Conservation (phyloP, 2,113 vertebrate species). For the Machaerirhynchus nigripectus region DNA sequence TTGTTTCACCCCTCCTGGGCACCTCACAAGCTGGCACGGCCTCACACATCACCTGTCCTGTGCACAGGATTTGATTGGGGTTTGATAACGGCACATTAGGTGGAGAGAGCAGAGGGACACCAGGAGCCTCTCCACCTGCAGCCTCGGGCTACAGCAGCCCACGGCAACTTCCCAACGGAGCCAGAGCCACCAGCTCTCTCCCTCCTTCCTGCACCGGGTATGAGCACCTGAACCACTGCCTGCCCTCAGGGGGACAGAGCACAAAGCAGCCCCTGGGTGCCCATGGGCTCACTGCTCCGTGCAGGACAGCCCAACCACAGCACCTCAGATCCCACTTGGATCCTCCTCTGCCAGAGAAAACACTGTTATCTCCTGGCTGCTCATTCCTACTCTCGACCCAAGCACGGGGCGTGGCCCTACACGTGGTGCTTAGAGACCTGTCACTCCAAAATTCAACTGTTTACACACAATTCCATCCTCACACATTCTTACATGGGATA, state of each 20-base stretch:
- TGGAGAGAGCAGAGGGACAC: neutral
- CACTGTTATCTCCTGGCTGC: neutral
- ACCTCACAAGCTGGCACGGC: neutral
- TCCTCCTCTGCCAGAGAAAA: neutral
- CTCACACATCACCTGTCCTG: neutral
- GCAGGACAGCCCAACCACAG: neutral
- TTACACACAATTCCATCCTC: neutral
- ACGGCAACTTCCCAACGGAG: neutral
- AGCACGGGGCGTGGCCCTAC: accelerated
- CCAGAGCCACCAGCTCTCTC: neutral
- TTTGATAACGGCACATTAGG: neutral
- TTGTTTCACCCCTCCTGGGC: neutral
- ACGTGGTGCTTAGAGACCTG: neutral
- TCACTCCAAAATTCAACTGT: neutral
- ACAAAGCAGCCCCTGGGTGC: neutral
- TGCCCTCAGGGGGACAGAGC: neutral
- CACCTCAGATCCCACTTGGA: accelerated
- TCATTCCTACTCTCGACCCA: neutral
- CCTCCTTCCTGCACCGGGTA: neutral
- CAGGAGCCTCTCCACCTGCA: neutral
- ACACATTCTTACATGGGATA: neutral
- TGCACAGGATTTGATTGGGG: accelerated
- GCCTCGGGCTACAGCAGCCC: neutral
- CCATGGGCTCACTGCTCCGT: neutral
- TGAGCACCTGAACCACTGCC: neutral